Conservation (phyloP, 1,140 invertebrate genomes). For the Drosophila sp. region DNA sequence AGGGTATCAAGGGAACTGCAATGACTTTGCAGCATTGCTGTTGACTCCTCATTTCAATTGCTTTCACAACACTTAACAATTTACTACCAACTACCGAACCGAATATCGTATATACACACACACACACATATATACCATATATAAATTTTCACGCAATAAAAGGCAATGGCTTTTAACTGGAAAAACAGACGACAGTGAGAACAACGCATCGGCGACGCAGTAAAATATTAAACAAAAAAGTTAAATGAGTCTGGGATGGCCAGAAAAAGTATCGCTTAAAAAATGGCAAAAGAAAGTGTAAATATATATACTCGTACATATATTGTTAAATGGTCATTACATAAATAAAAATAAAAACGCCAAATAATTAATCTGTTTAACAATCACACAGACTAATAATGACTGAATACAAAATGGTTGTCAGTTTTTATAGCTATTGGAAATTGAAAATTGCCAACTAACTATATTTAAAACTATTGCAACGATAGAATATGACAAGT, state of each 20-base stretch:
- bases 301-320: background rate
- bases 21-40: constrained; percentile 26
- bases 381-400: constrained; percentile 15
- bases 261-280: constrained; percentile 3
- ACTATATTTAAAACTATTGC: background rate
- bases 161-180: constrained; percentile 53
- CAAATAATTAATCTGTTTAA: constrained; percentile 25
- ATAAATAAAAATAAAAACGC: constrained; percentile 10
- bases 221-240: constrained; percentile 57
- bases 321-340: constrained; percentile 8
- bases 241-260: constrained; percentile 34
- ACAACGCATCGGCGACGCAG: constrained; percentile 3
- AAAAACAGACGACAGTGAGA: constrained; percentile 38
- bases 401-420: constrained; percentile 29
- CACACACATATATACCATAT: constrained; percentile 28
- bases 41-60: constrained; percentile 69
- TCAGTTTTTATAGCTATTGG: background rate
- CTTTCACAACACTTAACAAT: constrained; percentile 75
- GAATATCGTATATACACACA: constrained; percentile 35
- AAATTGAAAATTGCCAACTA: constrained; percentile 1
- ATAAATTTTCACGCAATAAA: constrained; percentile 78
- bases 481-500: background rate
- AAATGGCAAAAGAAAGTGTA: constrained; percentile 15
- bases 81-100: constrained; percentile 56
- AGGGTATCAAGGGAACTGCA: constrained; percentile 35